Evolutionary conservation across 1,140 invertebrate genomes (phyloP).

Genomic region (Papilio polytes): DNA sequence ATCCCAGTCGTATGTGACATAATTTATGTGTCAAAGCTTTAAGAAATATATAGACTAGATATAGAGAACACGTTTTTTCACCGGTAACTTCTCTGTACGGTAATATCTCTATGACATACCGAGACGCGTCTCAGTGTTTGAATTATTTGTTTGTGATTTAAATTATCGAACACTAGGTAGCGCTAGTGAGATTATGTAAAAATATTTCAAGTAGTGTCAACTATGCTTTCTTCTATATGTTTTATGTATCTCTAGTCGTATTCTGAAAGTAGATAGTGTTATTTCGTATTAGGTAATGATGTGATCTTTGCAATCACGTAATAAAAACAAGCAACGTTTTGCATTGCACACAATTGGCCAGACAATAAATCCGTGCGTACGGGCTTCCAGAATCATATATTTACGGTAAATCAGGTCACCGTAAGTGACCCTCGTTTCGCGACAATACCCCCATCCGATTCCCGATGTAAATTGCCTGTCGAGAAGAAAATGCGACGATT

Average conservation of each 20-base stretch:
- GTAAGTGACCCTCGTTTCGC: slow-evolving; percentile 16
- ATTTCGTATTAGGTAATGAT: background rate
- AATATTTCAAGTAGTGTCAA: no score
- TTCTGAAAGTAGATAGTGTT: background rate
- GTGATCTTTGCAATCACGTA: background rate
- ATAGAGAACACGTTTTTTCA: no score
- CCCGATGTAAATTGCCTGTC: slow-evolving; percentile 2
- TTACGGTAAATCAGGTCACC: slow-evolving; percentile 6
- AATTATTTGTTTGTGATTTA: no score
- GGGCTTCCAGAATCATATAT: background rate
- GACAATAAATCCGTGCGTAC: background rate
- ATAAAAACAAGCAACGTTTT: background rate
- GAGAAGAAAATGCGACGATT: background rate
- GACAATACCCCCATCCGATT: slow-evolving; percentile 20
- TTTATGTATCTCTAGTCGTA: no score
- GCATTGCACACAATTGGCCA: slow-evolving; percentile 1
- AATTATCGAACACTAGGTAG: no score
- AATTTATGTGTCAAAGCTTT: background rate
- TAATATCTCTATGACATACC: no score
- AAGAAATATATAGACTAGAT: background rate
- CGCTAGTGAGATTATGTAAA: no score
- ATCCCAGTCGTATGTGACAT: background rate
- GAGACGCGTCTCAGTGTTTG: no score
- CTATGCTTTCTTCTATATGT: no score
- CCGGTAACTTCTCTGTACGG: no score